Conservation (phyloP, 2,888 invertebrate genomes). For the Platycheirus rosarum region DNA sequence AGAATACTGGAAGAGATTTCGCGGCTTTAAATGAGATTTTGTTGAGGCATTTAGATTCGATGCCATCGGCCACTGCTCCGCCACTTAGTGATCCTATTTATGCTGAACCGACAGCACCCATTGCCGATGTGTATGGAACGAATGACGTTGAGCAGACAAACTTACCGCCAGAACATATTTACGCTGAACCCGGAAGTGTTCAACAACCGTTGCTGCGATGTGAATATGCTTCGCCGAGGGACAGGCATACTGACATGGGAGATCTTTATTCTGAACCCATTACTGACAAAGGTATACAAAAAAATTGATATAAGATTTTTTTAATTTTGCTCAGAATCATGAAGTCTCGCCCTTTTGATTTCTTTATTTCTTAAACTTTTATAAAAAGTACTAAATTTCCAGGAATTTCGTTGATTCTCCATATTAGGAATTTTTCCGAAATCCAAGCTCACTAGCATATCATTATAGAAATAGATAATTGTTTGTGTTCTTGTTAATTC, state of each 20-base stretch:
- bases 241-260: constrained; percentile 76
- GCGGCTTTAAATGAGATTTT: constrained; percentile 78
- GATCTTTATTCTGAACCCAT: constrained; percentile 80
- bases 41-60: constrained; percentile 77
- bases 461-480: no score
- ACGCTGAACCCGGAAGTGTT: constrained; percentile 79
- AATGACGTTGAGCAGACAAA: constrained; percentile 52
- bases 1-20: constrained; percentile 77
- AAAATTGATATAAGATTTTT: no score
- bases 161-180: constrained; percentile 78
- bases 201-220: constrained; percentile 79
- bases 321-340: no score
- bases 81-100: constrained; percentile 77
- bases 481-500: no score
- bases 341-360: no score
- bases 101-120: constrained; percentile 76
- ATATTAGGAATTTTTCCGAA: no score
- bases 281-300: constrained; percentile 79
- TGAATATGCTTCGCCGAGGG: constrained; percentile 79
- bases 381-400: no score
- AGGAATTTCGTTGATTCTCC: no score
- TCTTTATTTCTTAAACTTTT: no score
- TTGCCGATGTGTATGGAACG: constrained; percentile 51
- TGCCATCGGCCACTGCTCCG: constrained; percentile 75
- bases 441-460: no score